phyloP scores from a whole-genome alignment of 1,140 invertebrate genomes.

The Nomia melanderi region DNA sequence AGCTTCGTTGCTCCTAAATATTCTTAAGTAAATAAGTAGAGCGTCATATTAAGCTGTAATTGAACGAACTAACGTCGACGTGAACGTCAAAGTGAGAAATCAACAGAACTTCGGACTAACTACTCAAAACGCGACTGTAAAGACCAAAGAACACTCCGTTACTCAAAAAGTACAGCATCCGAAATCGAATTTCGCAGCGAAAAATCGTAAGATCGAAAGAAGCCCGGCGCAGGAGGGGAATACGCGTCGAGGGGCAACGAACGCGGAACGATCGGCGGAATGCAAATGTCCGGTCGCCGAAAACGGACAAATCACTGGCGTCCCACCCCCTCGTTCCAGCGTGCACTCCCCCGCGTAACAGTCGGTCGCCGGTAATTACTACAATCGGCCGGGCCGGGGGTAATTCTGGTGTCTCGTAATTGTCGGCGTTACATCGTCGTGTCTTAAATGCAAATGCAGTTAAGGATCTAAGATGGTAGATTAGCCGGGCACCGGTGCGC shows the following conservation, averaged over 20 bases:
- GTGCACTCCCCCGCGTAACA: background rate
- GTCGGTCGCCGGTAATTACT: slow-evolving; percentile 60
- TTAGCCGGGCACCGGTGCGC: slow-evolving; percentile 38
- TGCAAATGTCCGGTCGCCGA: slow-evolving; percentile 62
- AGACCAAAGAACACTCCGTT: too few species aligned
- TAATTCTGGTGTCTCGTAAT: slow-evolving; percentile 66
- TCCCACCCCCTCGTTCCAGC: slow-evolving; percentile 14
- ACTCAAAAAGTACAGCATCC: too few species aligned
- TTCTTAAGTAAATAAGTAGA: too few species aligned
- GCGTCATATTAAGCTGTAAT: too few species aligned
- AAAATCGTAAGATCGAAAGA: too few species aligned
- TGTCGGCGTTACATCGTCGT: slow-evolving; percentile 61
- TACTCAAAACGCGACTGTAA: too few species aligned
- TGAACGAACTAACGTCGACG: too few species aligned
- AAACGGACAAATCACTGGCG: slow-evolving; percentile 63
- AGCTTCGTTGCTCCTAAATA: too few species aligned
- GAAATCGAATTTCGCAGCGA: too few species aligned
- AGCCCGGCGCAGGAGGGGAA: too few species aligned
- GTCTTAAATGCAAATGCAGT: slow-evolving; percentile 64
- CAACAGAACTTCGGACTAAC: too few species aligned
- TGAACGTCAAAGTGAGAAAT: too few species aligned
- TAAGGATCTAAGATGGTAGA: slow-evolving; percentile 65
- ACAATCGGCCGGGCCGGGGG: slow-evolving; percentile 57
- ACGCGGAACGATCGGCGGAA: slow-evolving; percentile 38
- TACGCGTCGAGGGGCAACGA: background rate